Conservation (phyloP, 1,140 invertebrate genomes). For the Cotesia glomerata region DNA sequence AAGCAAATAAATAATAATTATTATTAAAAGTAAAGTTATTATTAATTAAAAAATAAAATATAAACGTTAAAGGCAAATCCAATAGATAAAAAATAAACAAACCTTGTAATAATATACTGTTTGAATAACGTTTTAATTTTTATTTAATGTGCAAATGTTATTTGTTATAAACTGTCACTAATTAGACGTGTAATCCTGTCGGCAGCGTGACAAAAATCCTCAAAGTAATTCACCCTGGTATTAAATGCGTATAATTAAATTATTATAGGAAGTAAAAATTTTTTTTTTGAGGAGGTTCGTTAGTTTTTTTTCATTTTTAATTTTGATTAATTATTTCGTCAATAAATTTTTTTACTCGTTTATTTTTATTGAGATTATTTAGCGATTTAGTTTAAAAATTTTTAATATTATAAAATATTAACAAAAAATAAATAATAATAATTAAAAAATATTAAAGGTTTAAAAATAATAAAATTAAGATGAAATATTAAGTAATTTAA, state of each 20-base stretch:
- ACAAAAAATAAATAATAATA: too few relatives aligned
- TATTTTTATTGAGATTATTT: too few relatives aligned
- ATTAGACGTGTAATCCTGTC: constrained; percentile 35
- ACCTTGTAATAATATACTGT: constrained; percentile 30
- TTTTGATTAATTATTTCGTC: too few relatives aligned
- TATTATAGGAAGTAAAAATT: not conserved
- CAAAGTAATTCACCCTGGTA: constrained; percentile 15
- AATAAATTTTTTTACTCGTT: too few relatives aligned
- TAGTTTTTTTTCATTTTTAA: too few relatives aligned
- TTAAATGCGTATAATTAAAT: not conserved
- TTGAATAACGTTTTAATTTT: constrained; percentile 16
- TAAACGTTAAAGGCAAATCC: not conserved
- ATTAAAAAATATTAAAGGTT: too few relatives aligned
- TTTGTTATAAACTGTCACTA: constrained; percentile 38
- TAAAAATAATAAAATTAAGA: too few relatives aligned
- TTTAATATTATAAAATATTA: too few relatives aligned
- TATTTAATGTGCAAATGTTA: constrained; percentile 38
- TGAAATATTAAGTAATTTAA: too few relatives aligned
- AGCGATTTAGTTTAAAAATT: too few relatives aligned
- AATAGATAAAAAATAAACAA: not conserved
- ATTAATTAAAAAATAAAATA: not conserved
- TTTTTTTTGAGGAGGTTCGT: too few relatives aligned
- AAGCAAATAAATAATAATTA: not conserved
- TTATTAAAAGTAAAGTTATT: not conserved
- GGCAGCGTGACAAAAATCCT: constrained; percentile 27